A percentile compares a stretch with the other conserved stretches of the same genome.
These are phyloP conservation scores for Melanotaenia trifasciata DNA, from an alignment of 2,797 vertebrate genomes.

Conservation along the genomic window DNA sequence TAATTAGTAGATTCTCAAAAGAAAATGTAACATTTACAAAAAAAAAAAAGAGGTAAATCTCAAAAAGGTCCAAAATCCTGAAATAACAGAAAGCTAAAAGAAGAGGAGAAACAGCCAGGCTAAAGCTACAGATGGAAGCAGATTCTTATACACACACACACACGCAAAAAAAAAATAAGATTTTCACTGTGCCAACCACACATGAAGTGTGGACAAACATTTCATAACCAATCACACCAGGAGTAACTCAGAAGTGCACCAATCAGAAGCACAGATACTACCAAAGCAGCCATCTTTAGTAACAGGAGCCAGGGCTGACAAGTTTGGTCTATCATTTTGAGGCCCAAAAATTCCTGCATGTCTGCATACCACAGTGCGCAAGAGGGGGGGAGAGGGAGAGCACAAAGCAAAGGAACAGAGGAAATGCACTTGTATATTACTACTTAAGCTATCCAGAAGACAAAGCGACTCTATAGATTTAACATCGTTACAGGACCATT, in stretches of 20 bases:
- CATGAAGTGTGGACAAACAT: constrained; percentile 47
- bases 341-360: constrained; percentile 84
- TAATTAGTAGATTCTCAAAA: too few species aligned
- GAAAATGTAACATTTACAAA: too few species aligned
- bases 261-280: constrained; percentile 65
- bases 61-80: too few species aligned
- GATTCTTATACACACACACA: constrained; percentile 31
- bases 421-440: constrained; percentile 42
- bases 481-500: constrained; percentile 22
- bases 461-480: constrained; percentile 3
- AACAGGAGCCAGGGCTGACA: constrained; percentile 82
- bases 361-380: constrained; percentile 81
- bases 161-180: constrained; percentile 2
- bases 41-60: too few species aligned
- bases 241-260: constrained; percentile 60
- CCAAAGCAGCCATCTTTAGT: constrained; percentile 68
- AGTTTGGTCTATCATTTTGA: constrained; percentile 83
- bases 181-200: constrained; percentile 48
- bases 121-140: constrained; percentile 34
- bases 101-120: not conserved
- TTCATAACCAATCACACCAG: constrained; percentile 50
- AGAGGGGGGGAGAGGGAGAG: constrained; percentile 37
- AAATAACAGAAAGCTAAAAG: not conserved
- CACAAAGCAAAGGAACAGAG: constrained; percentile 64
- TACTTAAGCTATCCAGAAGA: constrained; percentile 11